Conservation (phyloP, 2,113 vertebrate genomes). For the Malurus melanocephalus region DNA sequence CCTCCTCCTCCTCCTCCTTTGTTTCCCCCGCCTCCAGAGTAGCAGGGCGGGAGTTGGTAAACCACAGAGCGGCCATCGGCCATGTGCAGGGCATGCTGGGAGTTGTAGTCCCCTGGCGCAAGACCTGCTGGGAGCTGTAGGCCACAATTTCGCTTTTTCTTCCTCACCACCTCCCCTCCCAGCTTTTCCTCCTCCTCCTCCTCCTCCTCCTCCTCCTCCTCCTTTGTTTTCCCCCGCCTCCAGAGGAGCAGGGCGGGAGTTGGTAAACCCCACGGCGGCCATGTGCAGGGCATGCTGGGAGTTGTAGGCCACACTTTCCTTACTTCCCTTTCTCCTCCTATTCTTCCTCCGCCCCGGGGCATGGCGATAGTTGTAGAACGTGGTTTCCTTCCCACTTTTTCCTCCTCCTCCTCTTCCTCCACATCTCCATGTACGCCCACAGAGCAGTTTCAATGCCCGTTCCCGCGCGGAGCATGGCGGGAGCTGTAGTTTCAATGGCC, state of each 20-base stretch:
- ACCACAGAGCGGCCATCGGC: accelerated
- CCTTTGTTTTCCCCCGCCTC: neutral
- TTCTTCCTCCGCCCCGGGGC: neutral
- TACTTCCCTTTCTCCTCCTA: neutral
- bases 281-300: neutral
- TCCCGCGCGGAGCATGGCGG: neutral
- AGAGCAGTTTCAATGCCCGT: neutral
- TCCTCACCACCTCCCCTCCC: accelerated
- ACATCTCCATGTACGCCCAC: too few species aligned
- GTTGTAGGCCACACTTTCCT: neutral
- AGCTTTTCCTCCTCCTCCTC: neutral
- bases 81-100: neutral
- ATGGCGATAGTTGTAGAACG: too few species aligned
- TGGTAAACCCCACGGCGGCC: neutral
- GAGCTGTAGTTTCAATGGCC: neutral
- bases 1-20: neutral
- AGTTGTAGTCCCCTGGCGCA: neutral
- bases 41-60: neutral
- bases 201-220: neutral
- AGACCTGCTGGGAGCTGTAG: neutral
- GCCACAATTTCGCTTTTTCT: too few species aligned
- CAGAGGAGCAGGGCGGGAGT: neutral
- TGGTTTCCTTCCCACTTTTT: too few species aligned
- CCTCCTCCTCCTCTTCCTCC: neutral
- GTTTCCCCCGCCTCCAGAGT: neutral